phyloP scores from a whole-genome alignment of 2,113 vertebrate species.

The Takifugu bimaculatus region DNA sequence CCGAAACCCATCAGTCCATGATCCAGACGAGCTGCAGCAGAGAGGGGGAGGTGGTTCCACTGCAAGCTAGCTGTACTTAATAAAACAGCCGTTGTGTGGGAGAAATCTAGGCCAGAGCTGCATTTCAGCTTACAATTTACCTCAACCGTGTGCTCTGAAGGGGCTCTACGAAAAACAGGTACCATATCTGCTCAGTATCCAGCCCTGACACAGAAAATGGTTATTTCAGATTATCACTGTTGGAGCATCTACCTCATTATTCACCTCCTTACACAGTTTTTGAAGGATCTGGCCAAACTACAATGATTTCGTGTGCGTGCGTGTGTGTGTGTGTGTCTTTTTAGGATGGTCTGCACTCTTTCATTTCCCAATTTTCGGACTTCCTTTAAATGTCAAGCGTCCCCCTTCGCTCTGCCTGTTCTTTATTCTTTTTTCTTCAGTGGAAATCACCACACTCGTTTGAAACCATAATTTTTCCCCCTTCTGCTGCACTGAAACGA shows the following conservation, averaged over 20 bases:
- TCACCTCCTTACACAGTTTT: no score
- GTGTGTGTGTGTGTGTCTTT: neutral
- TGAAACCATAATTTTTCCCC: constrained; percentile 6
- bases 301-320: constrained; percentile 27
- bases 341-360: constrained; percentile 5
- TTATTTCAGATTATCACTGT: constrained; percentile 22
- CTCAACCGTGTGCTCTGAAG: constrained; percentile 20
- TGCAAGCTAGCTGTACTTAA: constrained; percentile 40
- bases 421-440: constrained; percentile 10
- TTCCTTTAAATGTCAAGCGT: constrained; percentile 31
- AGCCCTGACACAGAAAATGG: constrained; percentile 8
- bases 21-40: constrained; percentile 39
- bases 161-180: constrained; percentile 21
- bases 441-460: constrained; percentile 18
- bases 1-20: constrained; percentile 39
- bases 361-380: constrained; percentile 19
- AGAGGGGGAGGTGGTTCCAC: constrained; percentile 42
- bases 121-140: constrained; percentile 48
- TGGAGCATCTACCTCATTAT: neutral
- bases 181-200: constrained; percentile 13
- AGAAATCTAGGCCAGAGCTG: constrained; percentile 52
- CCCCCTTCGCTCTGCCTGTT: constrained; percentile 12
- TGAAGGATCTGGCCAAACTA: no score
- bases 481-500: neutral
- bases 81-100: constrained; percentile 45